phyloP scores from a whole-genome alignment of 2,797 vertebrate species.

The Hoplostethus atlanticus region DNA sequence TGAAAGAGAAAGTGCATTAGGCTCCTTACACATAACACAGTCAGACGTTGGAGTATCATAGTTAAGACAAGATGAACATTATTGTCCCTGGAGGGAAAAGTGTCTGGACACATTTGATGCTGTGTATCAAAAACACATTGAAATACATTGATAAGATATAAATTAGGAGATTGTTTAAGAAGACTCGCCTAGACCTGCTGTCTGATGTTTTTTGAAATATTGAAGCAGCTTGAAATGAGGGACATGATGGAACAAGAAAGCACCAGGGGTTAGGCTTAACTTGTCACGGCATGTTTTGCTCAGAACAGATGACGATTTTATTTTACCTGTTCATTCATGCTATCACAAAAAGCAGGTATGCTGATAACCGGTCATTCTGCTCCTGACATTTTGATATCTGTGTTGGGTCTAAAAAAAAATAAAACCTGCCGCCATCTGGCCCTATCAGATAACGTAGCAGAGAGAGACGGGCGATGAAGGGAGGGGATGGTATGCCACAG shows the following conservation, averaged over 20 bases:
- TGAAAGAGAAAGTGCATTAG: slow-evolving; percentile 19
- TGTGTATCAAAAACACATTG: background rate
- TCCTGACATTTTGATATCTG: background rate
- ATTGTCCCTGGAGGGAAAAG: slow-evolving; percentile 1
- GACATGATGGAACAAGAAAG: slow-evolving; percentile 58
- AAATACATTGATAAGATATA: background rate
- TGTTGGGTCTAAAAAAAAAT: background rate
- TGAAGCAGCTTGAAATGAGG: slow-evolving; percentile 29
- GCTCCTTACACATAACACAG: slow-evolving; percentile 4
- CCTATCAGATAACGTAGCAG: background rate
- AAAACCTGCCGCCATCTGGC: background rate
- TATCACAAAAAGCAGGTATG: background rate
- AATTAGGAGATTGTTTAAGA: background rate
- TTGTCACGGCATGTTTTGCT: slow-evolving; percentile 43
- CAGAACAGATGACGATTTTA: slow-evolving; percentile 27
- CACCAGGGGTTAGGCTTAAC: slow-evolving; percentile 37
- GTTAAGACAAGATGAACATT: slow-evolving; percentile 4
- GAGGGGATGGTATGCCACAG: no score
- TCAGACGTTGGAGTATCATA: background rate
- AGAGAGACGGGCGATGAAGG: background rate
- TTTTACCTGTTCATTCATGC: background rate
- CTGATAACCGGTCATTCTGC: background rate
- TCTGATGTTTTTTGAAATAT: slow-evolving; percentile 39
- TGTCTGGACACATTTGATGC: background rate
- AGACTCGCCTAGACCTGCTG: background rate